Base-by-base conservation (phyloP, 2,113 vertebrate species). In the Crotophaga sulcirostris region DNA sequence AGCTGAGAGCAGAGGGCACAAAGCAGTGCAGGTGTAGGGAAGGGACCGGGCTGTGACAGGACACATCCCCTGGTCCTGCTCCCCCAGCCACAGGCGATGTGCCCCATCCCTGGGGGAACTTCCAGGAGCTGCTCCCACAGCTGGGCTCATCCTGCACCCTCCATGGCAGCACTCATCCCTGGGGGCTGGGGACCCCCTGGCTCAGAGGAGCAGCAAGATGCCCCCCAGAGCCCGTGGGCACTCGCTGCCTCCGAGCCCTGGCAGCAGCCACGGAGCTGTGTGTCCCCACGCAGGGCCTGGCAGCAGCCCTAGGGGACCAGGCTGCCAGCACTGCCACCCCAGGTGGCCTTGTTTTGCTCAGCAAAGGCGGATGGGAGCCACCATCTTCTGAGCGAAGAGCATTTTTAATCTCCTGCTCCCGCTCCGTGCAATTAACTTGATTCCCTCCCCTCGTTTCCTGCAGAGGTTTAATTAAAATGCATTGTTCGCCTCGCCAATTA, bases 391-490 rank as follows among this genome's bases (percentile, higher is more conserved):
- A 94, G 86, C 34, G 36, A 86, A 67, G 94, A 92, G 84, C 92
- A 14, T 90, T 93, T 96, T 94, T 95, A 95, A 94, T 95, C 94
- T 91, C 89, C 92, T 89, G 90, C 82, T 96, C 89, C 91, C 34
- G 63, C 96, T 95, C 93, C 47, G 47, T 95, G 95, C 96, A 97
- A 94, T 97, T 97, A 97, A 95, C 94, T 93, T 77, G 84, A 87
- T 95, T 95, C 96, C 96, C 96, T 95, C 92, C 91, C 80, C 80
- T 94, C 47, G 69, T 86, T 96, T 96, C 92, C 95, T 94, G 91
- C 90, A 75, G 91, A 92, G 96, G 91, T 96, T 96, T 94, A 95
- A 94, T 95, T 95, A 97, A 95, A 94, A 95, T 94, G 78, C 94
- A 94, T 96, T 94, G 93, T 94, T 96, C 88, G 66, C 93, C 89